Evolutionary conservation across 2,888 invertebrate species (phyloP).

Genomic region (Nemoura dubitans): DNA sequence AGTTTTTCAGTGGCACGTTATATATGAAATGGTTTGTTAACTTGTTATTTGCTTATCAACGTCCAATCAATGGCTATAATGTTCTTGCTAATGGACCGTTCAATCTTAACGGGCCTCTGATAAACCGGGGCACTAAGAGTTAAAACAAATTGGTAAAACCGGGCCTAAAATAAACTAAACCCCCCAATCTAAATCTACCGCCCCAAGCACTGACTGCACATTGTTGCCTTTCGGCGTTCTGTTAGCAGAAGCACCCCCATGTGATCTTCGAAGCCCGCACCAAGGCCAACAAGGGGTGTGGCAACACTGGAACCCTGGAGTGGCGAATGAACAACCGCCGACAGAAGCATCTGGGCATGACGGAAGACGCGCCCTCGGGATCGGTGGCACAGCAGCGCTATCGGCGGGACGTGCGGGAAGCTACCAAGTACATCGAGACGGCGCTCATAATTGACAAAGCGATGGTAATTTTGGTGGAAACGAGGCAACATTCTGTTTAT

Average conservation of each 20-base stretch:
- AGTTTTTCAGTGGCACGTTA: too few species aligned
- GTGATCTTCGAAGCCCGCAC: conserved; percentile 95
- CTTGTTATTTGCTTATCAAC: too few species aligned
- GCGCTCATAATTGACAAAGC: conserved; percentile 96
- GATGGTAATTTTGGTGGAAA: conserved; percentile 70
- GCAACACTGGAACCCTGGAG: conserved; percentile 80
- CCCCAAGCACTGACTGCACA: conserved; percentile 45
- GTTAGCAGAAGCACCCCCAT: conserved; percentile 92
- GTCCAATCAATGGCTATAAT: too few species aligned
- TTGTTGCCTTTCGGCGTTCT: conserved; percentile 47
- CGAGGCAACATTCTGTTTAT: too few species aligned
- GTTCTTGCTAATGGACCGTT: too few species aligned
- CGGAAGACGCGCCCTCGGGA: conserved; percentile 43
- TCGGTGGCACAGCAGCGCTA: conserved; percentile 56
- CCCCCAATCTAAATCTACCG: too few species aligned
- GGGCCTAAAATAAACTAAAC: too few species aligned
- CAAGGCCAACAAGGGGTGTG: conserved; percentile 91
- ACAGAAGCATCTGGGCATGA: conserved; percentile 64
- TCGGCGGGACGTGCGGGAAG: conserved; percentile 84
- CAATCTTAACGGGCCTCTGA: too few species aligned
- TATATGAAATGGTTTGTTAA: too few species aligned
- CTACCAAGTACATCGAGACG: conserved; percentile 94
- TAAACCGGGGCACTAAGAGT: too few species aligned
- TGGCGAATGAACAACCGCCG: conserved; percentile 75
- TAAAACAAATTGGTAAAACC: too few species aligned